Conservation (phyloP, 2,113 vertebrate species). For the Anseranas semipalmata region DNA sequence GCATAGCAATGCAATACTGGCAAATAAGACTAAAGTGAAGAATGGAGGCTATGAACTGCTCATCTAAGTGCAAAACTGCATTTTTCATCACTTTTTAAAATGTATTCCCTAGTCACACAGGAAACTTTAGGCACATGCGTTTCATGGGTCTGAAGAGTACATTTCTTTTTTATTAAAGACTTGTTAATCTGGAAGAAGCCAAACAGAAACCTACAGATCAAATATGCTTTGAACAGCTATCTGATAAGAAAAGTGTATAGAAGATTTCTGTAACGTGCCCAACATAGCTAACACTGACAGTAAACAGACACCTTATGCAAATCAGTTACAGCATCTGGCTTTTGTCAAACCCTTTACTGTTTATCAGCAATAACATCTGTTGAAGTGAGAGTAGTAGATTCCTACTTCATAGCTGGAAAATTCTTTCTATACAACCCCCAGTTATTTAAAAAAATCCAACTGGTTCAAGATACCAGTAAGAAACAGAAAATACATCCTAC, state of each 20-base stretch:
- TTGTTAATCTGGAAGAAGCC: background rate
- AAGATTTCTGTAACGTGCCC: background rate
- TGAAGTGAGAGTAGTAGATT: background rate
- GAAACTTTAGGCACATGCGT: background rate
- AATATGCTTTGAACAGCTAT: background rate
- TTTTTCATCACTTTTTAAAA: background rate
- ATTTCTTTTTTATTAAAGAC: background rate
- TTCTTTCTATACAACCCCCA: background rate
- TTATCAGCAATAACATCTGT: background rate
- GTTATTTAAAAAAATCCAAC: background rate
- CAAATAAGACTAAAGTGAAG: background rate
- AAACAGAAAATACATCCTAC: background rate
- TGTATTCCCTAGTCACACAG: background rate
- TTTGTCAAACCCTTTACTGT: background rate
- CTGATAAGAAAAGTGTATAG: background rate
- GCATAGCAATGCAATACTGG: background rate
- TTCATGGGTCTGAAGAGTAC: background rate
- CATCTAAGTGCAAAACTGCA: background rate
- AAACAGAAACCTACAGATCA: background rate
- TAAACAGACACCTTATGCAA: slow-evolving; percentile 8
- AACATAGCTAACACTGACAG: background rate
- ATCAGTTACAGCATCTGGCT: background rate
- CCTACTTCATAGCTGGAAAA: background rate
- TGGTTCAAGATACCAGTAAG: background rate
- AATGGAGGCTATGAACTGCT: background rate